Evolutionary conservation across 1,140 invertebrate genomes (phyloP), one percentile per base, ranked within the genome.

Genomic region (Popillia japonica): DNA sequence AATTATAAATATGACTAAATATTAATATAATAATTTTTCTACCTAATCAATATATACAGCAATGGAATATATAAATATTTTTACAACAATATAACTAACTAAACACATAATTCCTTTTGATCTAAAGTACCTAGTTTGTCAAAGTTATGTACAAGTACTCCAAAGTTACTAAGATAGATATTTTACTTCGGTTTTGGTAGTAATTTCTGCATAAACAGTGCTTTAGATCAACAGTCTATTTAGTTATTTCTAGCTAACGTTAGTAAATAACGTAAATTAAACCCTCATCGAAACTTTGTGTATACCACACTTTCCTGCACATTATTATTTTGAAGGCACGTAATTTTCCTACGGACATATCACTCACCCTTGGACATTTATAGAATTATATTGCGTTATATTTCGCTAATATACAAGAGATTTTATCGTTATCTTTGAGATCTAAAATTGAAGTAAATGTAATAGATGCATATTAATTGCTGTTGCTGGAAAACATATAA

Each of bases 1-100:
- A 68, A 68, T 68, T 68, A 23, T 68, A 68, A 68, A 68, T 68
- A 68, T 68, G 61, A 68, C 61, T 68, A 68, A 68, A 8, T 68
- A 68, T 7, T 68, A 68, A 27, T 68, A 34, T 34, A 27, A 23
- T 68, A 68, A 68, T 68, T 68, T 68, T 68, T 27, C 27, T 34
- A 34, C 22, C 27, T 68, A 27, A 27, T 27, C 7, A 68, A 68
- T 68, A 68, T 68, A 68, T 68, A 68, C 61, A 68, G 20, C 61
- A 68, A 68, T 68, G 27, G 61, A 68, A 68, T 68, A 68, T 68
- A 68, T 27, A 68, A 27, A 68, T 68, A 27, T 68, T 68, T 68
- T 64, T 64, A 64, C 61, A 64, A 68, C 61, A 68, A 68, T 34
- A 22, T 55, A 34, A 17, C 4, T 68, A 68, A 68, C 61, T 68